Conservation (phyloP, 2,113 vertebrate genomes). For the Silurus meridionalis region DNA sequence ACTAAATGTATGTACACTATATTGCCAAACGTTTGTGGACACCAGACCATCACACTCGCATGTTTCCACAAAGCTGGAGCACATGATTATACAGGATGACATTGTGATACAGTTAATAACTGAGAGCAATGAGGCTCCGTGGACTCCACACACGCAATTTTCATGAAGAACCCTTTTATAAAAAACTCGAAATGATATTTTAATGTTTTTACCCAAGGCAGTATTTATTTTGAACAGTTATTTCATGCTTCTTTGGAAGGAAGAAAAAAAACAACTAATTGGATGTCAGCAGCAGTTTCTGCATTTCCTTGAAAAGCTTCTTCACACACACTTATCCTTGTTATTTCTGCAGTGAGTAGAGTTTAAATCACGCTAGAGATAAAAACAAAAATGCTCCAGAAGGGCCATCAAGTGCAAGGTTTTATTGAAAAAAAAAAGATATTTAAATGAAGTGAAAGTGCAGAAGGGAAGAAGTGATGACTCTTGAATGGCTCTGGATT, state of each 20-base stretch:
- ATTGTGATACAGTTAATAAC: background rate
- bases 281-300: background rate
- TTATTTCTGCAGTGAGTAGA: background rate
- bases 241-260: background rate
- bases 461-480: background rate
- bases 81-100: background rate
- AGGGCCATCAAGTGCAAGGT: background rate
- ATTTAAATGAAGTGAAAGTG: background rate
- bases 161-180: background rate
- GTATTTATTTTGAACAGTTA: too few species aligned
- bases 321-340: background rate
- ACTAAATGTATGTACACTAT: background rate
- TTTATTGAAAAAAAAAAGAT: background rate
- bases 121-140: background rate
- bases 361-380: constrained; percentile 15
- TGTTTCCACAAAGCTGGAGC: background rate
- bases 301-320: background rate
- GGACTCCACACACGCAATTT: background rate
- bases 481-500: background rate
- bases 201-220: background rate
- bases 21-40: background rate
- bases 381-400: constrained; percentile 3
- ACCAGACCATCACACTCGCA: background rate
- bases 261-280: background rate
- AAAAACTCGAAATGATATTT: background rate